phyloP scores from a whole-genome alignment of 2,113 vertebrate genomes.

The human (Homo sapiens) region GRCh38 chr1:186859001-186859500 shows the following conservation, averaged over 20 bases:
- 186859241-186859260: background rate
- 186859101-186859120: background rate
- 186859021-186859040: background rate
- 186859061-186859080: background rate
- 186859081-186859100: background rate
- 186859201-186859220: background rate
- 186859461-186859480: conserved; percentile 40
- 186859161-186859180: background rate
- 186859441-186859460: conserved; percentile 11
- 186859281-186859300: background rate
- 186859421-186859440: conserved; percentile 12
- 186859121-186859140: background rate
- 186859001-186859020: background rate
- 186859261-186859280: background rate
- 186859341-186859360: background rate
- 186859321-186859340: background rate
- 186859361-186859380: background rate
- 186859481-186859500: conserved; percentile 14
- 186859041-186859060: background rate
- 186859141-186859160: background rate
- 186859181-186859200: background rate
- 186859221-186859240: background rate
- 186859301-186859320: background rate
- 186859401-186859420: background rate
- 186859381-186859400: background rate